A percentile compares a stretch with the other conserved stretches of the same genome.
Conservation (phyloP, 2,797 vertebrate species). For the Myotis daubentonii region DNA sequence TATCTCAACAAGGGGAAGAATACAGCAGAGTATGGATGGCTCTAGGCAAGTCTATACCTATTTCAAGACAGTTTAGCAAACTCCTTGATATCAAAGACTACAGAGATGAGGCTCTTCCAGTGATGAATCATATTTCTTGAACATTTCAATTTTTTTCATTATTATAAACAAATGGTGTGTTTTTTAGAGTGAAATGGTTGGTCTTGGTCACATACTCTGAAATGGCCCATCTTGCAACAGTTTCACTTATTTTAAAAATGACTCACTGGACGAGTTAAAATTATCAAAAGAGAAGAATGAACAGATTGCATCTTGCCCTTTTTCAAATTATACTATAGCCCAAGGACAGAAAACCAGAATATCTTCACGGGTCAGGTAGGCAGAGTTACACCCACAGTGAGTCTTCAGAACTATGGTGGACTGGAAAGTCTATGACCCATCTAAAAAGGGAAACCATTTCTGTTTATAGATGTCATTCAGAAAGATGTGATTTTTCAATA, state of each 20-base stretch:
- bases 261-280: neutral
- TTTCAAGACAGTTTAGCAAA: slow-evolving; percentile 35
- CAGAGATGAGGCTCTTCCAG: neutral
- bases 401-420: neutral
- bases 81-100: neutral
- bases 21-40: neutral
- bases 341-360: neutral
- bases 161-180: neutral
- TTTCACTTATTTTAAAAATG: neutral
- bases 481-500: neutral
- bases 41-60: neutral
- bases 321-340: neutral
- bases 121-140: neutral
- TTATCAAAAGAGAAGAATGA: neutral
- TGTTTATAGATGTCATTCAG: neutral
- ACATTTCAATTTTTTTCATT: slow-evolving; percentile 11
- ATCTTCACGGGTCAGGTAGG: neutral
- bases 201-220: neutral
- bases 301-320: neutral
- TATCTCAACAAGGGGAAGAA: slow-evolving; percentile 14
- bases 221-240: neutral
- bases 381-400: neutral
- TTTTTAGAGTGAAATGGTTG: neutral
- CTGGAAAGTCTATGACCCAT: neutral
- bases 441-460: neutral